Evolutionary conservation across 23 tunicate species (phyloP).

Genomic region (Oikopleura vanhoeffeni): DNA sequence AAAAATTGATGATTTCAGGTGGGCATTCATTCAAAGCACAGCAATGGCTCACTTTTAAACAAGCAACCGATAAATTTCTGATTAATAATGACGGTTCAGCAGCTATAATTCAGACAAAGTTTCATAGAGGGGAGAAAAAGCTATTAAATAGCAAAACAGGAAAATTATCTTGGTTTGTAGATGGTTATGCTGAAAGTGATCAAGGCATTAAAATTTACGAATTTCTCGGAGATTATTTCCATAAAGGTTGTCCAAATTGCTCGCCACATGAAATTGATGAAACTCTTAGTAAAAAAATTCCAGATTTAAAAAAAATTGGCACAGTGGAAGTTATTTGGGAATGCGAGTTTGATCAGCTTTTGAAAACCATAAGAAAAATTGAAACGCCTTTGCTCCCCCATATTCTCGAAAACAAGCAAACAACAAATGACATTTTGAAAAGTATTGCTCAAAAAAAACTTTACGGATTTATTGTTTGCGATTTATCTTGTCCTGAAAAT

Average conservation of each 20-base stretch:
- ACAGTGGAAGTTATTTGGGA: neutral
- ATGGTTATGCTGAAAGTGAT: too few relatives aligned
- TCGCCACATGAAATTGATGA: neutral
- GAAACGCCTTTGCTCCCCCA: neutral
- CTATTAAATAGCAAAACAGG: too few relatives aligned
- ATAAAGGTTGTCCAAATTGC: neutral
- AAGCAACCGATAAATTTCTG: too few relatives aligned
- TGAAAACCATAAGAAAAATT: too few relatives aligned
- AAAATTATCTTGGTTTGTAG: too few relatives aligned
- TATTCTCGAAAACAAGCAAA: too few relatives aligned
- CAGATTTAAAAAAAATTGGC: neutral
- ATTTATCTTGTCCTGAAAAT: neutral
- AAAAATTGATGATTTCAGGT: neutral
- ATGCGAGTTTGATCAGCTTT: neutral
- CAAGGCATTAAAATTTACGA: too few relatives aligned
- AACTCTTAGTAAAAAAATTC: neutral
- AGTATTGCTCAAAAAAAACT: neutral
- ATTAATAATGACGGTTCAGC: too few relatives aligned
- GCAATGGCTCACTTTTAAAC: too few relatives aligned
- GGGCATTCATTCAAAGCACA: neutral
- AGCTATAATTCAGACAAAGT: too few relatives aligned
- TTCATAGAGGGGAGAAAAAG: too few relatives aligned
- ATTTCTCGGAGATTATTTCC: neutral
- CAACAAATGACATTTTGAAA: neutral
- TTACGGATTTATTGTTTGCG: neutral